Conservation (phyloP, 2,113 vertebrate genomes). For the Piaya cayana region DNA sequence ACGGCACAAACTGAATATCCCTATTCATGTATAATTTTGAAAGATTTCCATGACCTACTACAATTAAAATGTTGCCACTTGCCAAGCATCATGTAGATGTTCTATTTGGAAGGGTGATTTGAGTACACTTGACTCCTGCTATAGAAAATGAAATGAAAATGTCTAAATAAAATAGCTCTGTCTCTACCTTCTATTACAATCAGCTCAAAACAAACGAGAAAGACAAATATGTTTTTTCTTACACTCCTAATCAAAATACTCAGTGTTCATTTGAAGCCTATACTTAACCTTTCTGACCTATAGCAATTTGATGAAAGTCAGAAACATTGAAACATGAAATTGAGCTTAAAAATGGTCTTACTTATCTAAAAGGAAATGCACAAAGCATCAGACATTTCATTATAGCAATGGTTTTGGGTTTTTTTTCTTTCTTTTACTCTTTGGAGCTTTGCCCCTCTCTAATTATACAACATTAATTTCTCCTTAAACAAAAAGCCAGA, state of each 20-base stretch:
- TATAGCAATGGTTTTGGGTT: background rate
- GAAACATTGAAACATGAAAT: background rate
- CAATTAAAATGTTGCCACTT: background rate
- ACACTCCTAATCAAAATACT: background rate
- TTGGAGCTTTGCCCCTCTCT: background rate
- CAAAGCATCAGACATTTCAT: background rate
- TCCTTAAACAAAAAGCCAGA: background rate
- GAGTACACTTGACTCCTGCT: background rate
- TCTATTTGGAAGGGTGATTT: background rate
- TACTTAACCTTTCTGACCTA: constrained; percentile 26
- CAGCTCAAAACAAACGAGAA: background rate
- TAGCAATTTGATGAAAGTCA: background rate
- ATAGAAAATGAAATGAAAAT: background rate
- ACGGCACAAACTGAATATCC: accelerated
- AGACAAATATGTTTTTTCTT: background rate
- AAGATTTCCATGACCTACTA: background rate
- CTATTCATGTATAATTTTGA: background rate
- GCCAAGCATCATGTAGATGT: background rate
- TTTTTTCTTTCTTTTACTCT: background rate
- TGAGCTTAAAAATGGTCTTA: background rate
- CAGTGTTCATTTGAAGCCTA: background rate
- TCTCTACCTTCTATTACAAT: background rate
- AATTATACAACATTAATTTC: background rate
- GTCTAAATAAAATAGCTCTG: background rate
- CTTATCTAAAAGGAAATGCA: background rate